A percentile compares a stretch with the other conserved stretches of the same genome.
These are phyloP conservation scores for Artibeus jamaicensis DNA, from an alignment of 2,797 vertebrate species.

Conservation along the genomic window DNA sequence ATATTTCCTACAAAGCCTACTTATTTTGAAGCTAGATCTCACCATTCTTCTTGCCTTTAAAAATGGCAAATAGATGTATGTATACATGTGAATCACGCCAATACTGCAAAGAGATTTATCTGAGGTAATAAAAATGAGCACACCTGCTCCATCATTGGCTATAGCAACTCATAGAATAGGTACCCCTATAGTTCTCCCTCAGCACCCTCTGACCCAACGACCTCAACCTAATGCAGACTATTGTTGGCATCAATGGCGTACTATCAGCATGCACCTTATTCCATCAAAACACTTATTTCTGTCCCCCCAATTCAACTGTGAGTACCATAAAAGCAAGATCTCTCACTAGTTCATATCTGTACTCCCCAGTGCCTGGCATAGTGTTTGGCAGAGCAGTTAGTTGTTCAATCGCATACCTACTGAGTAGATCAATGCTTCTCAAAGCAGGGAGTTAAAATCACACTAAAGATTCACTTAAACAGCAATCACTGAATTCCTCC, in stretches of 20 bases:
- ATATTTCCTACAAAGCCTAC: neutral
- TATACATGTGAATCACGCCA: neutral
- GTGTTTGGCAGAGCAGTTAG: neutral
- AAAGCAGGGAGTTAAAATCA: conserved; percentile 10
- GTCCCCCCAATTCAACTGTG: neutral
- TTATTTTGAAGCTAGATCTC: neutral
- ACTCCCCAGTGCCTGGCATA: neutral
- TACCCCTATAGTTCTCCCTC: too few relatives aligned
- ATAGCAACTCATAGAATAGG: neutral
- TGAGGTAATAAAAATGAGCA: neutral
- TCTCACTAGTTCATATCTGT: neutral
- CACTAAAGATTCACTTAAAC: neutral
- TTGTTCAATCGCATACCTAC: neutral
- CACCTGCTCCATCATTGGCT: neutral
- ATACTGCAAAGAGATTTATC: neutral
- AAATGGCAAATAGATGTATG: neutral
- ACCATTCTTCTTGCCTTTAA: neutral
- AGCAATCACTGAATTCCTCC: neutral
- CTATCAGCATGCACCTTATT: neutral
- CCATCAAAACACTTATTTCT: neutral
- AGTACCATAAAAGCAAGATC: neutral
- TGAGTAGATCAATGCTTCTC: neutral
- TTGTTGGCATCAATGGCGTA: neutral
- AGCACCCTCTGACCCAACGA: neutral
- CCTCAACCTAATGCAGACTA: neutral